Conservation (phyloP, 2,797 vertebrate genomes). For the Galagoides demidoff region DNA sequence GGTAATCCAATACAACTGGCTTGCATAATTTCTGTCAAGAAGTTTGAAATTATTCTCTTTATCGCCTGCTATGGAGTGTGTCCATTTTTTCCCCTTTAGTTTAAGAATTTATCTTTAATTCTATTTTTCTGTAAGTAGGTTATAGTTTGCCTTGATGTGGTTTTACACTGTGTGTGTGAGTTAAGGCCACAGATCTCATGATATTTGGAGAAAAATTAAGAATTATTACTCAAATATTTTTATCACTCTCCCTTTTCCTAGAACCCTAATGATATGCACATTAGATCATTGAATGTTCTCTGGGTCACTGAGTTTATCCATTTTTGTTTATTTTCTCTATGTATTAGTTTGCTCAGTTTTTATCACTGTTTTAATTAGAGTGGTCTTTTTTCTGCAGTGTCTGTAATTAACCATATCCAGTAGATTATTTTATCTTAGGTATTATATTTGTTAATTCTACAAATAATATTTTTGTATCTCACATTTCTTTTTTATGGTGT, state of each 20-base stretch:
- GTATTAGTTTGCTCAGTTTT: neutral
- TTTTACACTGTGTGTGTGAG: neutral
- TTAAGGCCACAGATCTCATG: neutral
- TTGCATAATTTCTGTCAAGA: neutral
- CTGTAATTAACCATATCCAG: neutral
- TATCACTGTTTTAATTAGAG: neutral
- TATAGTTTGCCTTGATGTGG: neutral
- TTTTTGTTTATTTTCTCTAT: neutral
- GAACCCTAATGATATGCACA: neutral
- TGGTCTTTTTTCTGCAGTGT: neutral
- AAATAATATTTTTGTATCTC: neutral
- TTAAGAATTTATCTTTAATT: neutral
- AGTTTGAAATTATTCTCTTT: neutral
- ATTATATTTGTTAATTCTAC: neutral
- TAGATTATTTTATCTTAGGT: conserved; percentile 7
- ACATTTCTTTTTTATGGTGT: neutral
- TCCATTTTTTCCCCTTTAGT: neutral
- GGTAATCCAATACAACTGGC: neutral
- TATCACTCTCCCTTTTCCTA: neutral
- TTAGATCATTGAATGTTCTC: neutral
- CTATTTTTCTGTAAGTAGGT: neutral
- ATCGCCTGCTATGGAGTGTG: neutral
- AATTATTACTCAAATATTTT: neutral
- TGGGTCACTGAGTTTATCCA: neutral
- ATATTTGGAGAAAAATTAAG: neutral